Evolutionary conservation across 1,140 invertebrate species (phyloP).

Genomic region (Drosophila nikananu): DNA sequence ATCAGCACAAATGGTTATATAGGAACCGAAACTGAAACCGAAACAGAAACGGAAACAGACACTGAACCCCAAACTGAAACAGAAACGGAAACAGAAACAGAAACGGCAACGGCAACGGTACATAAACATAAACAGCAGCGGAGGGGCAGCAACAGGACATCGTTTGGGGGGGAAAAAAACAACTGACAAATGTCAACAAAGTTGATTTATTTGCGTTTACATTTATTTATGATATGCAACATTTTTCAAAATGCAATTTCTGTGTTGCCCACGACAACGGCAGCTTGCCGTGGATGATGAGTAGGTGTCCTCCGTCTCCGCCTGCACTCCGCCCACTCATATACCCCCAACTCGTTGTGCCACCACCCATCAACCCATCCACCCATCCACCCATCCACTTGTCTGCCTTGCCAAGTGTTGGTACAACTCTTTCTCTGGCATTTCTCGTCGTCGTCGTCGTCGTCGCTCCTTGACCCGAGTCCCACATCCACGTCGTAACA

Average conservation of each 20-base stretch:
- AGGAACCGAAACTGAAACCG: conserved; percentile 4
- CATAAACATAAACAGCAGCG: conserved; percentile 6
- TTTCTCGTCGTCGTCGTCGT: conserved; percentile 8
- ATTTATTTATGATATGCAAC: conserved; percentile 83
- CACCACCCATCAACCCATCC: not conserved
- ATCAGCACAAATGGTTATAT: conserved; percentile 23
- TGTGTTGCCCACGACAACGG: conserved; percentile 48
- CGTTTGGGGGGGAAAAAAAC: conserved; percentile 3
- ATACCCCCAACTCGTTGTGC: not conserved
- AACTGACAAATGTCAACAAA: conserved; percentile 80
- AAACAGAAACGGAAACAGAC: too few species aligned
- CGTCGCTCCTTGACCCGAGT: conserved; percentile 22
- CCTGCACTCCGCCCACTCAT: not conserved
- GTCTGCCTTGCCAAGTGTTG: conserved; percentile 25
- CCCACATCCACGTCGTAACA: conserved; percentile 27
- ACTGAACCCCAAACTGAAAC: too few species aligned
- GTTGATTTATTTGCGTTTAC: conserved; percentile 81
- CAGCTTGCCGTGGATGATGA: conserved; percentile 28
- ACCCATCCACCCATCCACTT: conserved; percentile 29
- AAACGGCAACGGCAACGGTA: conserved; percentile 15
- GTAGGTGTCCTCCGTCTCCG: conserved; percentile 35
- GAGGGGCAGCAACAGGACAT: conserved; percentile 8
- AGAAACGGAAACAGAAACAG: conserved; percentile 3
- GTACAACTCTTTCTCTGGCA: conserved; percentile 19
- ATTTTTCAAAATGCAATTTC: conserved; percentile 79